phyloP scores from a whole-genome alignment of 2,113 vertebrate genomes.

The human region GRCh38 chr3:131702501-131703000 shows the following conservation, averaged over 20 bases:
- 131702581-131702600: not conserved
- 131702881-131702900: not conserved
- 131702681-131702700: not conserved
- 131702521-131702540: not conserved
- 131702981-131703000: slow-evolving; percentile 26
- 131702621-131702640: not conserved
- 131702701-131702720: not conserved
- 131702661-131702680: not conserved
- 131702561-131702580: not conserved
- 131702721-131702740: not conserved
- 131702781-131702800: not conserved
- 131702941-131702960: slow-evolving; percentile 39
- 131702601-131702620: not conserved
- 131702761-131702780: not conserved
- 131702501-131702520: not conserved
- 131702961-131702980: slow-evolving; percentile 56
- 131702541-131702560: not conserved
- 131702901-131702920: slow-evolving; percentile 39
- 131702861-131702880: not conserved
- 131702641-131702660: not conserved
- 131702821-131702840: not conserved
- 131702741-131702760: not conserved
- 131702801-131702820: not conserved
- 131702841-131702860: not conserved
- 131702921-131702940: slow-evolving; percentile 53